Evolutionary conservation across 2,113 vertebrate species (phyloP), one percentile per base, ranked within the genome.

Genomic region (Athene noctua): DNA sequence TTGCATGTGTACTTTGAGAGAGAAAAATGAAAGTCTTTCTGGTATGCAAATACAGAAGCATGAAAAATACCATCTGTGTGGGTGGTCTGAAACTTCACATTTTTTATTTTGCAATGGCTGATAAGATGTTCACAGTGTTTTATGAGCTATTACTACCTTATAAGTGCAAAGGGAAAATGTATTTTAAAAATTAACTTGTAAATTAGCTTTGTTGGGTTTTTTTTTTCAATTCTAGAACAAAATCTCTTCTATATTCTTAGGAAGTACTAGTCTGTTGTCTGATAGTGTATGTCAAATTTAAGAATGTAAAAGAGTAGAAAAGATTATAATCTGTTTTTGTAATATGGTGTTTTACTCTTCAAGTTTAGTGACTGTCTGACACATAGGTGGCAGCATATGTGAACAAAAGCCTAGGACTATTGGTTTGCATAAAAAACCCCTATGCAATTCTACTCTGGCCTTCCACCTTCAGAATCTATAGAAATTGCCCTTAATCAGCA

Each of bases 11-110:
- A 79, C 63, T 66, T 86, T 51, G 74, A 68, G 27, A 71, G 49
- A 87, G 83, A 84, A 94, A 97, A 92, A 95, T 29, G 72, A 95
- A 95, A 94, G 92, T 94, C 80, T 66, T 91, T 92, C 70, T 94
- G 87, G 82, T 88, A 87, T 91, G 92, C 67, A 91, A 91, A 92
- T 71, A 86, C 87, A 91, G 93, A 92, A 94, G 84, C 77, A 91
- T 70, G 78, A 89, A 93, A 95, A 96, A 90, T 51, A 21, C 66
- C 70, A 65, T 61, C 89, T 91, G 38, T 38, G 89, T 70, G 92
- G 89, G 96, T 97, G 94, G 93, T 68, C 84, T 66, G 71, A 51
- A 94, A 67, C 54, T 72, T 54, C 32, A n/a, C 38, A 20, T 73
- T 91, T 93, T 85, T 84, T 65, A 72, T 22, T 36, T 65, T 62